Evolutionary conservation across 2,888 invertebrate species (phyloP).

Genomic region (Temnothorax rugatulus): DNA sequence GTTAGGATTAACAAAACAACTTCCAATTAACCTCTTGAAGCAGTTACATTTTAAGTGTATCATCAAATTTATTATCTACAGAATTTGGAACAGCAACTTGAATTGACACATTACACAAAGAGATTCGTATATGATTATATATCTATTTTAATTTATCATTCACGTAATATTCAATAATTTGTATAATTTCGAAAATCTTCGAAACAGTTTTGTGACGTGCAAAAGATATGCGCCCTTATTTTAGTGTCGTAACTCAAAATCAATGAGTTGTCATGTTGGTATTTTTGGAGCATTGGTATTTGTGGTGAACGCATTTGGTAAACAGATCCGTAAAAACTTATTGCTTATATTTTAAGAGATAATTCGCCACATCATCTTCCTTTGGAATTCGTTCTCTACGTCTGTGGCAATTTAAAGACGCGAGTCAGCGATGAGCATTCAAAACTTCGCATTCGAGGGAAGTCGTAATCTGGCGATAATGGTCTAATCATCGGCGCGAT

Average conservation of each 20-base stretch:
- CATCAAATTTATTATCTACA: not conserved
- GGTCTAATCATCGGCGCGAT: slow-evolving; percentile 24
- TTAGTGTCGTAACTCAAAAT: not conserved
- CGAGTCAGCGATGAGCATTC: not conserved
- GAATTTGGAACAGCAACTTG: not conserved
- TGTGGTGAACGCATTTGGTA: not conserved
- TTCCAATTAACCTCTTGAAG: not conserved
- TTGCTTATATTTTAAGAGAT: not conserved
- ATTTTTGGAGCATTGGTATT: slow-evolving; percentile 5
- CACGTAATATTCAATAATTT: not conserved
- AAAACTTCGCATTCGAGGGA: slow-evolving; percentile 3
- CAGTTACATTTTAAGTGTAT: not conserved
- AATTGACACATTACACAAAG: not conserved
- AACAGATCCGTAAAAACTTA: slow-evolving; percentile 20
- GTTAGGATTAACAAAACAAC: not conserved
- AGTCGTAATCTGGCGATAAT: slow-evolving; percentile 29
- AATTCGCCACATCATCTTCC: not conserved
- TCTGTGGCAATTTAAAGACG: not conserved
- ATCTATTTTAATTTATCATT: slow-evolving; percentile 2
- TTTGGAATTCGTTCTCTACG: not conserved
- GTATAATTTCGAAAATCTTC: not conserved
- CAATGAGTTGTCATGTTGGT: not conserved
- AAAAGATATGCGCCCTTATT: not conserved
- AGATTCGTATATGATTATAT: not conserved
- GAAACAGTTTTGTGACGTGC: not conserved